Percentiles rank a stretch among this genome's conserved stretches.
phyloP scores from a whole-genome alignment of 1,140 invertebrate genomes.

The Drosophila lowei region DNA sequence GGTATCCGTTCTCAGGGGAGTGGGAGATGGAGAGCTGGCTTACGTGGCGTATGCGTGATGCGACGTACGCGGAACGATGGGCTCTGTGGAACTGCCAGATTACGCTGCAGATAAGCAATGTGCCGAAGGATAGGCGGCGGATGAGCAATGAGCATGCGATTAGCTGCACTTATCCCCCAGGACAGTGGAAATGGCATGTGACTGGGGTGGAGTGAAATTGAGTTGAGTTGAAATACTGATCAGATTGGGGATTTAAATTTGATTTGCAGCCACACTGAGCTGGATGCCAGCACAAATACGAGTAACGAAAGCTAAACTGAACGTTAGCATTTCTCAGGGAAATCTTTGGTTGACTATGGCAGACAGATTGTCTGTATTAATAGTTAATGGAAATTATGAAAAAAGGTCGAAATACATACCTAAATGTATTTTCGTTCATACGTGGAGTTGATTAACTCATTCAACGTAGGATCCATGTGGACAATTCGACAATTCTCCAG shows the following conservation, averaged over 20 bases:
- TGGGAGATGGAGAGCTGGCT: slow-evolving; percentile 5
- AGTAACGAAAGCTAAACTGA: neutral
- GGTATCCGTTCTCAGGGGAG: slow-evolving; percentile 17
- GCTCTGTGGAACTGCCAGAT: slow-evolving; percentile 23
- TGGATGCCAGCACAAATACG: neutral
- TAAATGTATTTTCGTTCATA: too few species aligned
- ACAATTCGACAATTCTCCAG: too few species aligned
- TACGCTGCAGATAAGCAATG: slow-evolving; percentile 44
- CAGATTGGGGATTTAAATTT: slow-evolving; percentile 32
- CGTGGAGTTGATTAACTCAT: too few species aligned
- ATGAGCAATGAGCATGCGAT: slow-evolving; percentile 60
- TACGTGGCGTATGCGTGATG: slow-evolving; percentile 53
- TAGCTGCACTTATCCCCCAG: slow-evolving; percentile 45
- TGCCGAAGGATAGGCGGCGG: slow-evolving; percentile 27
- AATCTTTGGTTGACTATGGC: neutral
- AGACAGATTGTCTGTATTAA: too few species aligned
- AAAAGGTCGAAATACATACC: slow-evolving; percentile 3
- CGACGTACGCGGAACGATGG: slow-evolving; percentile 7
- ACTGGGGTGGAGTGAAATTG: slow-evolving; percentile 15
- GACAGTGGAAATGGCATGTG: slow-evolving; percentile 26
- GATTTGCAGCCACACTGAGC: slow-evolving; percentile 22
- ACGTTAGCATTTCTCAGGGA: too few species aligned
- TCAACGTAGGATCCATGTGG: too few species aligned
- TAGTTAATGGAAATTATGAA: neutral
- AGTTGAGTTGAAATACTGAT: slow-evolving; percentile 34